These are phyloP conservation scores for Holocentrus rufus DNA, from an alignment of 2,797 vertebrate genomes.

Conservation along the genomic window DNA sequence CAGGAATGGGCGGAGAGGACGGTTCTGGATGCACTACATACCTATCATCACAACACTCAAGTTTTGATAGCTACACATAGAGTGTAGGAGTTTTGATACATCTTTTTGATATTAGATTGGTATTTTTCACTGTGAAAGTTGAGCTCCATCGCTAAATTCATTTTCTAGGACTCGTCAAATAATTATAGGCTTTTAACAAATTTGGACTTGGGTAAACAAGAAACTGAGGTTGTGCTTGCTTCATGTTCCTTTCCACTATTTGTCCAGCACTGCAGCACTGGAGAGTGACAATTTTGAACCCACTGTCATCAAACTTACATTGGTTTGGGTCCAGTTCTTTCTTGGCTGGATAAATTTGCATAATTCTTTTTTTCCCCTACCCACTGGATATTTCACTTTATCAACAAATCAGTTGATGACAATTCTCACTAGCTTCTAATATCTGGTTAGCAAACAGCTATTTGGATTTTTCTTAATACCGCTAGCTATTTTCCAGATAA, in stretches of 20 bases:
- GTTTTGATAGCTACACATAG: slow-evolving; percentile 63
- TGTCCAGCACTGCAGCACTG: neutral
- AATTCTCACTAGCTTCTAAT: no score
- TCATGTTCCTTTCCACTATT: slow-evolving; percentile 2
- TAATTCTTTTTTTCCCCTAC: no score
- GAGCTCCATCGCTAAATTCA: slow-evolving; percentile 2
- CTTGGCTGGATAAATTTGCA: no score
- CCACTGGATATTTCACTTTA: no score
- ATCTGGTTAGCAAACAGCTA: neutral
- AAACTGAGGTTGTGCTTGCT: neutral
- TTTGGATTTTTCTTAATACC: neutral
- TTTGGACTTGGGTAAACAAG: neutral
- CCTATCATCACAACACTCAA: slow-evolving; percentile 41
- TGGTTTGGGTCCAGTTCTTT: neutral
- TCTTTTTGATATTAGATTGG: slow-evolving; percentile 75
- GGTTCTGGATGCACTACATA: slow-evolving; percentile 48
- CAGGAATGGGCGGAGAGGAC: slow-evolving; percentile 17
- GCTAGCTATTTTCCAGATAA: neutral
- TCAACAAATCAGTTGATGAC: no score
- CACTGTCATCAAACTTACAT: neutral
- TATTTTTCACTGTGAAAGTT: slow-evolving; percentile 69
- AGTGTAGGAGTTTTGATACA: slow-evolving; percentile 69
- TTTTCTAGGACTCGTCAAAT: slow-evolving; percentile 23
- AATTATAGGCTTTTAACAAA: slow-evolving; percentile 4
- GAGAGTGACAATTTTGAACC: neutral